phyloP scores from a whole-genome alignment of 2,888 invertebrate species.

The Amorpha juglandis region DNA sequence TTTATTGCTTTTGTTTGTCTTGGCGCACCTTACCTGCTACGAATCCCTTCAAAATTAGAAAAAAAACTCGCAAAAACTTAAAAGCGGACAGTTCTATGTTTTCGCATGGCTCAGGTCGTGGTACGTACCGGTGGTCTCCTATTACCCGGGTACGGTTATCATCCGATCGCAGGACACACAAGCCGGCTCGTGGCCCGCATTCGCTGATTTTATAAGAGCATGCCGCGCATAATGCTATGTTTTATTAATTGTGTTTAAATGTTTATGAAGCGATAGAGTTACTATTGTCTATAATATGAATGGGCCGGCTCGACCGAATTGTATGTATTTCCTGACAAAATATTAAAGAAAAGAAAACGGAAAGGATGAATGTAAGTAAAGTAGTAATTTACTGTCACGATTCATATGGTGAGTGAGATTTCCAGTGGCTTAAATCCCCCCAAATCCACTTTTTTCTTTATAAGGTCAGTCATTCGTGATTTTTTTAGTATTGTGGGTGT shows the following conservation, averaged over 20 bases:
- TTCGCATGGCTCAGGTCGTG: conserved; percentile 12
- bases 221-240: background rate
- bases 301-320: no score
- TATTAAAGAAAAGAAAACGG: no score
- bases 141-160: conserved; percentile 55
- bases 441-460: no score
- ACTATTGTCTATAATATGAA: no score
- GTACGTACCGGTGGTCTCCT: conserved; percentile 56
- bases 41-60: background rate
- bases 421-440: no score
- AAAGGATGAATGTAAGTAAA: no score
- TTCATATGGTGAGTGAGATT: no score
- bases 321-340: no score
- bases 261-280: no score
- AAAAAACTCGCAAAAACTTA: background rate
- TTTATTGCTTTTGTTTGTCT: background rate
- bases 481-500: no score
- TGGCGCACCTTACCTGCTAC: background rate
- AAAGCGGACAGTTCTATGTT: conserved; percentile 31
- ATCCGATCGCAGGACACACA: conserved; percentile 38
- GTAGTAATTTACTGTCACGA: no score
- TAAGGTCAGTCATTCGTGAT: no score
- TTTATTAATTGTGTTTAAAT: background rate
- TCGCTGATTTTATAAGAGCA: conserved; percentile 6
- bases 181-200: background rate